phyloP scores from a whole-genome alignment of 2,888 invertebrate species.

The Teleiodes luculella region DNA sequence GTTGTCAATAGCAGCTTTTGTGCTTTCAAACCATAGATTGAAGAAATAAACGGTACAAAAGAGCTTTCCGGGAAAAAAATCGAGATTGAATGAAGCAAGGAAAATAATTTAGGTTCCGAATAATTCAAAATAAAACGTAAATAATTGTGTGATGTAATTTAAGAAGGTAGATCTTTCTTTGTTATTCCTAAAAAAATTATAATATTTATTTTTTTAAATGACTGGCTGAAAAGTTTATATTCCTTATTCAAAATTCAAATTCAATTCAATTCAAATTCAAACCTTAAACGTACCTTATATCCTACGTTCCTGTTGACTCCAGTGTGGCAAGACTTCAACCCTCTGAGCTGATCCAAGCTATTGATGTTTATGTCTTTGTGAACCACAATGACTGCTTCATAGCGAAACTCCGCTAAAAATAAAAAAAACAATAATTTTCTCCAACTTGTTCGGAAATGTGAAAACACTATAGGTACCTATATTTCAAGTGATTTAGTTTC shows the following conservation, averaged over 20 bases:
- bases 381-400: conserved; percentile 89
- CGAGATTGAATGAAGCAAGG: neutral
- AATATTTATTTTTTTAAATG: too few relatives aligned
- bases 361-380: conserved; percentile 85
- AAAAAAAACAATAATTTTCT: neutral
- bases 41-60: neutral
- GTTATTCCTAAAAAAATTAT: too few relatives aligned
- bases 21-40: neutral
- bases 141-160: too few relatives aligned
- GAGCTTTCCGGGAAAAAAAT: neutral
- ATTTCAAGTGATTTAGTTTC: too few relatives aligned
- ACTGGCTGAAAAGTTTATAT: too few relatives aligned
- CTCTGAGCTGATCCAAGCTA: conserved; percentile 83
- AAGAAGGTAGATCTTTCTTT: too few relatives aligned
- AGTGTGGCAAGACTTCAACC: conserved; percentile 91
- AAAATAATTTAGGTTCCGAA: conserved; percentile 6
- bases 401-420: conserved; percentile 84
- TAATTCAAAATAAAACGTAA: too few relatives aligned
- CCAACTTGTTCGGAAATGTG: neutral
- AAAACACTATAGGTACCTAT: too few relatives aligned
- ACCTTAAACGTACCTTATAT: conserved; percentile 82
- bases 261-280: too few relatives aligned
- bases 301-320: conserved; percentile 93
- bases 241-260: too few relatives aligned
- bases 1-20: conserved; percentile 9